Percentiles rank a stretch among this genome's conserved stretches.
Conservation (phyloP, 1,140 invertebrate species). For the Campoletis sonorensis region DNA sequence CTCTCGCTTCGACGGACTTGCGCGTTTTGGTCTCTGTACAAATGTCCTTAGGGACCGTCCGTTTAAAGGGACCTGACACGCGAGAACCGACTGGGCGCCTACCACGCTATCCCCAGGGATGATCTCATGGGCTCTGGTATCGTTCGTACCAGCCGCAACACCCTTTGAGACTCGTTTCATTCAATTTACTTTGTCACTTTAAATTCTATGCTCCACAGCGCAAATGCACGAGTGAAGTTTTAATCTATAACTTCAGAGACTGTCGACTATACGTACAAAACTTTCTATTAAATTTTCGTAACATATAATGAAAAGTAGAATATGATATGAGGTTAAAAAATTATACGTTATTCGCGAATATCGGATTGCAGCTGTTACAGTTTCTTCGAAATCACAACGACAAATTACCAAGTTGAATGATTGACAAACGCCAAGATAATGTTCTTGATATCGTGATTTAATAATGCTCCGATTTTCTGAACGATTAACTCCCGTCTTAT, state of each 20-base stretch:
- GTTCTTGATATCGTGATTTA: constrained; percentile 54
- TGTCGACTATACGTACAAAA: not conserved
- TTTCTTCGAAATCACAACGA: constrained; percentile 15
- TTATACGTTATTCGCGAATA: not conserved
- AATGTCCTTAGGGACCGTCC: constrained; percentile 36
- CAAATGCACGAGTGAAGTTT: constrained; percentile 5
- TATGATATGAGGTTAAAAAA: not conserved
- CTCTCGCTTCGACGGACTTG: constrained; percentile 26
- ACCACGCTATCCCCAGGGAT: constrained; percentile 44
- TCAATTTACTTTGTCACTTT: constrained; percentile 51
- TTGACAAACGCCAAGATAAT: constrained; percentile 20
- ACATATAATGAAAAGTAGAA: not conserved
- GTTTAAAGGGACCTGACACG: constrained; percentile 44
- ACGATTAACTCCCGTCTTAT: constrained; percentile 55
- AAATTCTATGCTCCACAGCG: constrained; percentile 12
- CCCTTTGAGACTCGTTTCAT: constrained; percentile 50
- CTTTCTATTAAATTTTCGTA: not conserved
- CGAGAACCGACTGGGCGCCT: constrained; percentile 22
- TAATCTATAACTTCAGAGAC: not conserved
- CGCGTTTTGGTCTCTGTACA: constrained; percentile 7
- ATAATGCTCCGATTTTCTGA: constrained; percentile 61
- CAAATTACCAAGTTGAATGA: not conserved
- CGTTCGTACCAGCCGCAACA: constrained; percentile 27
- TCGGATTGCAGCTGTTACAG: constrained; percentile 15
- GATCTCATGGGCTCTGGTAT: constrained; percentile 37